These are phyloP conservation scores for Alcedo atthis DNA, from an alignment of 2,797 vertebrate species.

Conservation along the genomic window DNA sequence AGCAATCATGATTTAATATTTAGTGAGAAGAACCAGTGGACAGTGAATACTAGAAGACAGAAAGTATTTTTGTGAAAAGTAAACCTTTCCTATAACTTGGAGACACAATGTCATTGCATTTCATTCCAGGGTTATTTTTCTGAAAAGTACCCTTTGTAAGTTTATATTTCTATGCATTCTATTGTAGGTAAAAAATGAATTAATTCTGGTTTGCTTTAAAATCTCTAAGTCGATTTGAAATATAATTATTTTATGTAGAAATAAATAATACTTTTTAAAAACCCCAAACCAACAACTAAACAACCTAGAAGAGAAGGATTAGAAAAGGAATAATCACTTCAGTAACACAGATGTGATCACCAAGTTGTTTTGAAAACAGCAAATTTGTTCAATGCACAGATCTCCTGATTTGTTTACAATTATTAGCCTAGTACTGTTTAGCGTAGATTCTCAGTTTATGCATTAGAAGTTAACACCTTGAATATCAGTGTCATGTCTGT, in stretches of 20 bases:
- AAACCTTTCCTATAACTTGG: background rate
- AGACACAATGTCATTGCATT: background rate
- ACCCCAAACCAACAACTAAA: too few species aligned
- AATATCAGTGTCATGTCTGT: background rate
- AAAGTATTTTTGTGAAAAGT: background rate
- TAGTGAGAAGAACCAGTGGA: background rate
- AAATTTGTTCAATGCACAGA: background rate
- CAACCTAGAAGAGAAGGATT: background rate
- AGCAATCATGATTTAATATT: background rate
- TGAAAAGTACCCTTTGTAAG: background rate
- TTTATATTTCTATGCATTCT: background rate
- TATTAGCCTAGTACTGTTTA: background rate
- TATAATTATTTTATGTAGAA: background rate
- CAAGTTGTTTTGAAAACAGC: background rate
- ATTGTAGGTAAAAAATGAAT: background rate
- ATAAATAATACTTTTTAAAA: background rate
- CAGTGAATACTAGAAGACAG: background rate
- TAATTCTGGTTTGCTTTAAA: background rate
- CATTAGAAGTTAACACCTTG: background rate
- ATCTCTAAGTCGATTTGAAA: background rate
- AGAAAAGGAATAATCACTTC: background rate
- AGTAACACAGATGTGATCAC: background rate
- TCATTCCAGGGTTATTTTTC: background rate
- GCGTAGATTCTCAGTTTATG: conserved; percentile 15
- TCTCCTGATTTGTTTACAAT: background rate